Evolutionary conservation across 2,888 invertebrate genomes (phyloP), one percentile per base, ranked within the genome.

Genomic region (Oxytorus armatus): DNA sequence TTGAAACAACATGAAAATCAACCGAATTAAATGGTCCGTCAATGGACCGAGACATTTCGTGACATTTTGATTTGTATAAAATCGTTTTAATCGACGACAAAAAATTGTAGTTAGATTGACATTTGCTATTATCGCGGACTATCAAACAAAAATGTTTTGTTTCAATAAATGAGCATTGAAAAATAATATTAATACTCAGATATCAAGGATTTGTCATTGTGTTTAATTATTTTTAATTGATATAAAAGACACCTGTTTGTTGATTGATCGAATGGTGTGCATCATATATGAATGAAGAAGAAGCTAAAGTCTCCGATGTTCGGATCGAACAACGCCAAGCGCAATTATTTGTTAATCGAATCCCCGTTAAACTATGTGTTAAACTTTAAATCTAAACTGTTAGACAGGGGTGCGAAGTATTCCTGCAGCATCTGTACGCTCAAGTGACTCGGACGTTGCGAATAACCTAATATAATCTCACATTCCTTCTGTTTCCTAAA

Each of bases 401-500:
- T n/a, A n/a, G n/a, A n/a, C n/a, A 36, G 10, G 36, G 10, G 36
- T 1, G 10, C 10, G 10, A 10, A 36, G 29, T 4, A 10, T 36
- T 36, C 10, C 33, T 11, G 59, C 21, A 44, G 10, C 42, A 42
- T 53, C 51, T 76, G 21, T 33, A 42, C 36, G 29, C 51, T 14
- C 44, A 51, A 66, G 36, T 49, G n/a, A 39, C 29, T 53, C 59
- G 36, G 18, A 42, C 23, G 42, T 53, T 42, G 66, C 51, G 29
- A 39, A 66, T 21, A 59, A 49, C 51, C 66, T 66, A 68, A 78
- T 78, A 61, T 59, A 73, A 78, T 78, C 66, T 39, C 66, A 44
- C 59, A 51, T 61, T 51, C 59, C 42, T 39, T 68, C 73, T 73
- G 72, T 78, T 78, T 73, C 59, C 36, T 49, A 39, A 70, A 77